These are phyloP conservation scores for Astatotilapia flaviijosephi DNA, from an alignment of 2,113 vertebrate species.

Conservation along the genomic window DNA sequence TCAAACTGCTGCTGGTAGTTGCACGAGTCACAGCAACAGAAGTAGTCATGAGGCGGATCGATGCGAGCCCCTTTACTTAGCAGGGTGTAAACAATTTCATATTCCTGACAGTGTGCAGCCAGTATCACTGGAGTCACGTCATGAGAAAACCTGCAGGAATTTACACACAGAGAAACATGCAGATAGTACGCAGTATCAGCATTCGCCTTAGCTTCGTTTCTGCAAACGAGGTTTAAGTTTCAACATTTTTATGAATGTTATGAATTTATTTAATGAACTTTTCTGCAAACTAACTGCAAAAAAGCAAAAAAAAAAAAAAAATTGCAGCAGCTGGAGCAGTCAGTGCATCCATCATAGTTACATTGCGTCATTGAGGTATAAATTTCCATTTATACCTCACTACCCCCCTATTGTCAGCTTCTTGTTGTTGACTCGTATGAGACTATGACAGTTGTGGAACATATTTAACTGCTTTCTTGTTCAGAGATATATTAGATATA, in stretches of 20 bases:
- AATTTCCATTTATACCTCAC: not conserved
- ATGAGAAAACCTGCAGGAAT: slow-evolving; percentile 80
- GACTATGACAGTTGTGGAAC: not conserved
- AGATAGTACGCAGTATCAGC: not conserved
- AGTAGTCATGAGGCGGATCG: slow-evolving; percentile 91
- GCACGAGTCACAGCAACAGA: slow-evolving; percentile 93
- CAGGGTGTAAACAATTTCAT: slow-evolving; percentile 93
- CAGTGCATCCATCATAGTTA: not conserved
- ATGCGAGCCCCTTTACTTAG: slow-evolving; percentile 90
- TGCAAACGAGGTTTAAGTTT: not conserved
- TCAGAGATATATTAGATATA: not conserved
- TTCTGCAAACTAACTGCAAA: not conserved
- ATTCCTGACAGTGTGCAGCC: slow-evolving; percentile 95
- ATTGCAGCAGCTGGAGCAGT: not conserved
- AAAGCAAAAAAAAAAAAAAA: not conserved
- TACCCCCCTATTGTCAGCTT: not conserved
- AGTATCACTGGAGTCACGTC: slow-evolving; percentile 93
- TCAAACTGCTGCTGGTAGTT: slow-evolving; percentile 94
- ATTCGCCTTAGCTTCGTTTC: not conserved
- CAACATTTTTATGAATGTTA: not conserved
- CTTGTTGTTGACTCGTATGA: not conserved
- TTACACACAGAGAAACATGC: not conserved
- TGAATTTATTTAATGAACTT: not conserved
- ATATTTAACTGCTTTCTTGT: not conserved
- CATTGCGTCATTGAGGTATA: too few relatives aligned